Conservation (phyloP, 1,140 invertebrate species). For the Ylistrum balloti region DNA sequence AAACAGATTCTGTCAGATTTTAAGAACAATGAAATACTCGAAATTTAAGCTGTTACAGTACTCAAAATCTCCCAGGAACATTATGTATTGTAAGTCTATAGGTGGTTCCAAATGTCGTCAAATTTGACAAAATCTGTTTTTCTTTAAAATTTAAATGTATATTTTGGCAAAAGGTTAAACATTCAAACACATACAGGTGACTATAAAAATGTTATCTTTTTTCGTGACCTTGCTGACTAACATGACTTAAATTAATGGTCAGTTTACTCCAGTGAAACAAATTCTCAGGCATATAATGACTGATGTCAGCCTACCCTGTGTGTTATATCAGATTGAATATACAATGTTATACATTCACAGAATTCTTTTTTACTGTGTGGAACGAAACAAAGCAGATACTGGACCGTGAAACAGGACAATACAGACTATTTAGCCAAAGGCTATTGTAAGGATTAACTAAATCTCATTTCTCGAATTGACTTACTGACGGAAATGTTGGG, state of each 20-base stretch:
- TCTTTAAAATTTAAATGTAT: too few species aligned
- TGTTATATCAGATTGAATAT: conserved; percentile 29
- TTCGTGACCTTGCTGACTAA: too few species aligned
- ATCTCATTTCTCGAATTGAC: conserved; percentile 29
- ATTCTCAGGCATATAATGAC: background rate
- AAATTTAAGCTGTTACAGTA: background rate
- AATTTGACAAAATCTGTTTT: too few species aligned
- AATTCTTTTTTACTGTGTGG: background rate
- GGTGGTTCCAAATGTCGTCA: too few species aligned
- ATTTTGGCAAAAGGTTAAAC: too few species aligned
- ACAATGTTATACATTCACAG: background rate
- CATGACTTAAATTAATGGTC: too few species aligned
- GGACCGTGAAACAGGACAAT: background rate
- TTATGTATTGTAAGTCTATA: too few species aligned
- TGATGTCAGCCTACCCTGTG: background rate
- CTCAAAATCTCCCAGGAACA: too few species aligned
- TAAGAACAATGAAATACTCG: background rate
- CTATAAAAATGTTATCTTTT: too few species aligned
- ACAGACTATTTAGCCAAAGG: background rate
- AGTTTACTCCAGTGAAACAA: too few species aligned
- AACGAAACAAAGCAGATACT: conserved; percentile 5
- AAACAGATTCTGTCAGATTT: conserved; percentile 35
- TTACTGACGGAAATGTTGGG: background rate
- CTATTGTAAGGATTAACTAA: background rate
- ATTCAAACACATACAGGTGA: too few species aligned